phyloP scores from a whole-genome alignment of 2,888 invertebrate species.

The Eudemis profundana region DNA sequence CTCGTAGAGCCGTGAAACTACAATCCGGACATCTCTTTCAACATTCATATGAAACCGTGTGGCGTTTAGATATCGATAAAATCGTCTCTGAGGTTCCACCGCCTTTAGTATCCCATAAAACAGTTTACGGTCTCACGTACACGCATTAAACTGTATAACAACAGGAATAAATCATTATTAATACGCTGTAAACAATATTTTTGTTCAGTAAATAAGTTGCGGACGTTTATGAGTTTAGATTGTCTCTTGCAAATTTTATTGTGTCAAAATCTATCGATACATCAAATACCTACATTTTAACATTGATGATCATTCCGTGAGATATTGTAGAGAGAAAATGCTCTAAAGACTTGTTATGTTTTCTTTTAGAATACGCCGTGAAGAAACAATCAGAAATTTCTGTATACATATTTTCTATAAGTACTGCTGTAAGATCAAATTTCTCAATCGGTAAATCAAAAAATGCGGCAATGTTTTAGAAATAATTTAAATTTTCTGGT shows the following conservation, averaged over 20 bases:
- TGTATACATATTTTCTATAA: too few species aligned
- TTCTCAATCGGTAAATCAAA: too few species aligned
- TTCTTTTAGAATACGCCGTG: neutral
- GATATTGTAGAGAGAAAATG: constrained; percentile 56
- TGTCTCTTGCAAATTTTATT: constrained; percentile 74
- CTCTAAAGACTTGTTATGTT: neutral
- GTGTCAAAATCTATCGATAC: constrained; percentile 61
- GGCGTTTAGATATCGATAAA: constrained; percentile 79
- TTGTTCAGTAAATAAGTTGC: constrained; percentile 74
- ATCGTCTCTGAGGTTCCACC: constrained; percentile 73
- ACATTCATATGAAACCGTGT: constrained; percentile 61
- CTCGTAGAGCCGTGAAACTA: constrained; percentile 4
- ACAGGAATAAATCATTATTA: constrained; percentile 80
- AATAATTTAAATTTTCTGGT: too few species aligned
- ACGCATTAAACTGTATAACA: constrained; percentile 79
- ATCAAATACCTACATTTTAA: constrained; percentile 48
- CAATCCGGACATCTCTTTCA: constrained; percentile 52
- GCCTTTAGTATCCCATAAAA: constrained; percentile 79
- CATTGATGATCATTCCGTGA: constrained; percentile 68
- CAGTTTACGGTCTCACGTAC: constrained; percentile 77
- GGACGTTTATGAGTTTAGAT: constrained; percentile 74
- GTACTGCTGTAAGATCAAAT: too few species aligned
- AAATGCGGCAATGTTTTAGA: too few species aligned
- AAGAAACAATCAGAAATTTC: too few species aligned
- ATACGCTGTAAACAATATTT: constrained; percentile 75